Percentiles rank a stretch among this genome's conserved stretches.
Conservation (phyloP, 2,888 invertebrate species). For the Tupiocoris notatus region DNA sequence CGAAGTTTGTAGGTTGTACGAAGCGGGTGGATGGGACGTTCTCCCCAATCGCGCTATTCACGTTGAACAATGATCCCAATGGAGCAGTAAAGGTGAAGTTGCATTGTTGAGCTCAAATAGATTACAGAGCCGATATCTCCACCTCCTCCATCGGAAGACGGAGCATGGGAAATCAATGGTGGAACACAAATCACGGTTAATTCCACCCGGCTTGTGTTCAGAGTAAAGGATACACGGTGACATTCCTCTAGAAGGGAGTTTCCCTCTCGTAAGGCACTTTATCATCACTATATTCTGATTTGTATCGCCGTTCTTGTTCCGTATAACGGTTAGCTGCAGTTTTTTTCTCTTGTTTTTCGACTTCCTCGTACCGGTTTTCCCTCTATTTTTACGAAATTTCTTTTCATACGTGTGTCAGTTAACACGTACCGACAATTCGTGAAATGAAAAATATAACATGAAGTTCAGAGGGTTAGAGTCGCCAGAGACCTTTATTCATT, state of each 20-base stretch:
- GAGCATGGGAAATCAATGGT: constrained; percentile 20
- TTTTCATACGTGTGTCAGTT: background rate
- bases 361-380: constrained; percentile 1
- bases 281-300: constrained; percentile 33
- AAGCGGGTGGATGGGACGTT: background rate
- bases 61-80: constrained; percentile 35
- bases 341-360: background rate
- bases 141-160: background rate
- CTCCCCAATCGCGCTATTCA: constrained; percentile 20
- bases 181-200: constrained; percentile 30
- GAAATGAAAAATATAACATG: too few species aligned
- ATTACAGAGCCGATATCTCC: constrained; percentile 37
- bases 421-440: background rate
- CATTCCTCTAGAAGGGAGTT: constrained; percentile 19
- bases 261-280: constrained; percentile 8
- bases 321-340: background rate
- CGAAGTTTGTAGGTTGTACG: background rate
- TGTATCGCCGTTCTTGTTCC: constrained; percentile 24
- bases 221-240: constrained; percentile 33
- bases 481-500: too few species aligned
- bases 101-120: constrained; percentile 39
- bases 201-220: constrained; percentile 32
- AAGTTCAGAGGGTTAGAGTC: too few species aligned
- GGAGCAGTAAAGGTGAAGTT: constrained; percentile 39
- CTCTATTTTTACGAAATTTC: background rate